Evolutionary conservation across 2,113 vertebrate species (phyloP), one percentile per base, ranked within the genome.

Genomic region (Hucho hucho): DNA sequence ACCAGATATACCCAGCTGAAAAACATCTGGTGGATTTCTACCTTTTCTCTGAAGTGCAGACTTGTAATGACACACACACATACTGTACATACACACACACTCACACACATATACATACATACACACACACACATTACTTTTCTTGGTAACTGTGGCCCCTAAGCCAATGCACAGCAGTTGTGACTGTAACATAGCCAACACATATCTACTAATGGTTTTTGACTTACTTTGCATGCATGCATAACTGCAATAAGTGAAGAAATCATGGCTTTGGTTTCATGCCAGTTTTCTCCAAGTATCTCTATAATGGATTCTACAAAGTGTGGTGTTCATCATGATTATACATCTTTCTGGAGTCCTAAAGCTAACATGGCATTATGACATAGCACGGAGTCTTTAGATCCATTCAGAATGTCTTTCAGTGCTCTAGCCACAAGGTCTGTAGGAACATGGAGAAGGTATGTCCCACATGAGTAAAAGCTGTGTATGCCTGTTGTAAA

Each of bases 1-100:
- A 91, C 88, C 92, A 91, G 78, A 89, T 92, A 81, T 75, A 75
- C 74, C 90, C 95, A 95, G 94, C 94, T 96, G 95, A 96, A 88
- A 84, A 91, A 93, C 95, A 96, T 94, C 93, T 96, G 95, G 91
- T 81, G 67, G 79, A 83, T 89, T 88, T 88, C 83, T 84, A 88
- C 87, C 85, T 90, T 88, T 76, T 77, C 84, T 92, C 90, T 88
- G 90, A 93, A 92, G 92, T 43, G 37, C 37, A 43, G 9, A 92
- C 90, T 90, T 87, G 83, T 90, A 89, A 86, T 83, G 87, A 83
- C 89, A 87, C 86, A 83, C 80, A 82, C 81, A 74, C 81, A 81
- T 72, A 78, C 74, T n/a, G 71, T 59, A 46, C 68, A 6, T 3
- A 6, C 29, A 32, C 29, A 6, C 29, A 6, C 29, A 32, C 29